Conservation (phyloP, 1,140 invertebrate genomes). For the Drosophila grimshawi region DNA sequence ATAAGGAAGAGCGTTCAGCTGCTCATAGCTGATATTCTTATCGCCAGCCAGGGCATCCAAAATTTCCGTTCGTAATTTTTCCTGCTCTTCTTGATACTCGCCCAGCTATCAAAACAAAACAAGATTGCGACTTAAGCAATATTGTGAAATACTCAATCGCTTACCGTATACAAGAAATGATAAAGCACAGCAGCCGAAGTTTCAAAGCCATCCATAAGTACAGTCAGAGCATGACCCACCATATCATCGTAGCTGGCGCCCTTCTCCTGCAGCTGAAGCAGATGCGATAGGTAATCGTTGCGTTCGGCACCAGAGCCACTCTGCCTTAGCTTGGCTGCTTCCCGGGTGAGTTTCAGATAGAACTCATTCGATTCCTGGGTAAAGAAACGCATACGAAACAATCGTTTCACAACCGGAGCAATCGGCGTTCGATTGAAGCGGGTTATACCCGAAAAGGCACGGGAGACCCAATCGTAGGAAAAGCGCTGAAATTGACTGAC, state of each 20-base stretch:
- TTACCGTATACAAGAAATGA: slow-evolving; percentile 69
- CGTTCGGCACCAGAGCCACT: slow-evolving; percentile 48
- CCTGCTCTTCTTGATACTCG: slow-evolving; percentile 53
- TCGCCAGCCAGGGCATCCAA: slow-evolving; percentile 37
- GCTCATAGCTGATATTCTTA: slow-evolving; percentile 53
- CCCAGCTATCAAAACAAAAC: slow-evolving; percentile 53
- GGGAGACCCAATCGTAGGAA: slow-evolving; percentile 39
- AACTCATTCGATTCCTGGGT: slow-evolving; percentile 56
- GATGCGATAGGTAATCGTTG: slow-evolving; percentile 76
- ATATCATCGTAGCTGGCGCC: slow-evolving; percentile 86
- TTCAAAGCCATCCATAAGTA: slow-evolving; percentile 87
- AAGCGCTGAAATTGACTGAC: slow-evolving; percentile 52
- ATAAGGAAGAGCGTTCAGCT: slow-evolving; percentile 63
- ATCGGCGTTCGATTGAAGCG: slow-evolving; percentile 52
- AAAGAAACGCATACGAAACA: slow-evolving; percentile 55
- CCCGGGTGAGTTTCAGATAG: slow-evolving; percentile 63
- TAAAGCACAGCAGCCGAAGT: slow-evolving; percentile 81
- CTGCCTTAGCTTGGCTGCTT: slow-evolving; percentile 70
- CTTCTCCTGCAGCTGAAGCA: slow-evolving; percentile 79
- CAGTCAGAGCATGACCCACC: slow-evolving; percentile 85
- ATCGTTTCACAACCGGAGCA: slow-evolving; percentile 47
- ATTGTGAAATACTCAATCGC: slow-evolving; percentile 15
- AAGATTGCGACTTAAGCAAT: neutral
- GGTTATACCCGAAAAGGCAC: slow-evolving; percentile 42
- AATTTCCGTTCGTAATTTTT: slow-evolving; percentile 62